These are phyloP conservation scores for Hypercompe scribonia DNA, from an alignment of 2,888 invertebrate genomes.

Conservation along the genomic window DNA sequence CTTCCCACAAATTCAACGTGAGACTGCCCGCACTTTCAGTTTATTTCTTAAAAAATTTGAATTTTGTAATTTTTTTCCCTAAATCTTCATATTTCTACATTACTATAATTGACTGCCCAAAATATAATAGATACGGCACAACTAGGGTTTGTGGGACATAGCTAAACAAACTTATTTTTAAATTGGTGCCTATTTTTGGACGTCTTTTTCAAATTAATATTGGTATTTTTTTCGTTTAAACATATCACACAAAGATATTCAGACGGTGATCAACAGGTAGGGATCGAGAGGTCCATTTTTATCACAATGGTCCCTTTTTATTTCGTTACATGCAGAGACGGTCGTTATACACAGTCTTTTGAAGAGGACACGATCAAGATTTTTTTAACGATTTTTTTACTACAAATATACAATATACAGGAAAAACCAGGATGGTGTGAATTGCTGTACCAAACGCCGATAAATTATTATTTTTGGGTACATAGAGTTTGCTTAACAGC, in stretches of 20 bases:
- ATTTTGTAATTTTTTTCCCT: too few species aligned
- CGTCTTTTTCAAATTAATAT: not conserved
- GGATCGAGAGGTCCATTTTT: not conserved
- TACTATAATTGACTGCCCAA: too few species aligned
- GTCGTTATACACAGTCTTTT: too few species aligned
- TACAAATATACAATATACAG: not conserved
- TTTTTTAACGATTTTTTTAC: not conserved
- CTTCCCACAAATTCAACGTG: too few species aligned
- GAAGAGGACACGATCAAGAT: not conserved
- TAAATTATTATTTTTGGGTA: not conserved
- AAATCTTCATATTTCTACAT: too few species aligned
- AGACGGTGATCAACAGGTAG: constrained; percentile 1
- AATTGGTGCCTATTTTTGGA: not conserved
- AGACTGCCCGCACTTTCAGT: too few species aligned
- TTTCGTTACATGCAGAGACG: not conserved
- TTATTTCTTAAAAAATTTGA: too few species aligned
- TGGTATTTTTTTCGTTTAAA: not conserved
- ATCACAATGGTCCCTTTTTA: not conserved
- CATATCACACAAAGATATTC: not conserved
- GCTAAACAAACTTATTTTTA: not conserved
- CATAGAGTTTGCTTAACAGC: not conserved
- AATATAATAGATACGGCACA: too few species aligned
- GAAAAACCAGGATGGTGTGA: not conserved
- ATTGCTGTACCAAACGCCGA: not conserved
- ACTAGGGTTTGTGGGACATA: too few species aligned